phyloP scores from a whole-genome alignment of 2,888 invertebrate species.

The Invenusta paracnida region DNA sequence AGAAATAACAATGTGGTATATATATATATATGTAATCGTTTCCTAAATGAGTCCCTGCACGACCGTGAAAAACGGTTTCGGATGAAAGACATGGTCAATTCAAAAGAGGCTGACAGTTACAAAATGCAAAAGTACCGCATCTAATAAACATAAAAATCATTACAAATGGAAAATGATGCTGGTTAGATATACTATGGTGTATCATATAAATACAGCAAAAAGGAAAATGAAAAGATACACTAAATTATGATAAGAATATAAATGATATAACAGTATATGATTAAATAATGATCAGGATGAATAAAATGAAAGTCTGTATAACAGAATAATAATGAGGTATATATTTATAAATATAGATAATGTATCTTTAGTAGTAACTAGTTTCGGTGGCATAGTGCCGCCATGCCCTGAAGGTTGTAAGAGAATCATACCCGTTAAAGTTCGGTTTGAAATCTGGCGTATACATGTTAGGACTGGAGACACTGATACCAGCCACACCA shows the following conservation, averaged over 20 bases:
- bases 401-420: neutral
- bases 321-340: too few species aligned
- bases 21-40: neutral
- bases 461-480: neutral
- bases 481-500: neutral
- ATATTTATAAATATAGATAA: neutral
- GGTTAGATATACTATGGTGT: too few species aligned
- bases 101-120: conserved; percentile 7
- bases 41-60: conserved; percentile 9
- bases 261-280: neutral
- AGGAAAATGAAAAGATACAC: too few species aligned
- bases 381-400: neutral
- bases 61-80: neutral
- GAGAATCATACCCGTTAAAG: conserved; percentile 5
- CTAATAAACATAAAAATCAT: conserved; percentile 1
- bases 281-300: neutral
- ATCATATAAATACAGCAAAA: too few species aligned
- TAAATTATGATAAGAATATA: neutral
- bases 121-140: conserved; percentile 16
- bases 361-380: neutral
- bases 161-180: neutral
- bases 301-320: neutral
- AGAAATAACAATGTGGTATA: neutral
- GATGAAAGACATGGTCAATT: conserved; percentile 25
- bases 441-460: neutral